Evolutionary conservation across 2,113 vertebrate species (phyloP).

Genomic region (Speoplatyrhinus poulsoni): DNA sequence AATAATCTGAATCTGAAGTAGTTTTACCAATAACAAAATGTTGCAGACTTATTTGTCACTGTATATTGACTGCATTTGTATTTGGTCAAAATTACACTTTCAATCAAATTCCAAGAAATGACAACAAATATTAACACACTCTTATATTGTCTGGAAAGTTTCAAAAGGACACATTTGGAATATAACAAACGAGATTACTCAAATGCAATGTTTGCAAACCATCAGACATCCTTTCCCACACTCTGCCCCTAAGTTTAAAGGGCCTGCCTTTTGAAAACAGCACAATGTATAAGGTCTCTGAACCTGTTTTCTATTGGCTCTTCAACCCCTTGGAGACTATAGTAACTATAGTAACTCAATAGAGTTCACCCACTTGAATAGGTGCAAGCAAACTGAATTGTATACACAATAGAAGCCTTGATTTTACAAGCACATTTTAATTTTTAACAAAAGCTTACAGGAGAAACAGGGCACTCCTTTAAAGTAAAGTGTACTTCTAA

Average conservation of each 20-base stretch:
- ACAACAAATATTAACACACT: too few species aligned
- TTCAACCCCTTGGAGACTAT: slow-evolving; percentile 4
- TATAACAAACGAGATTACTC: background rate
- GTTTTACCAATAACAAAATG: too few species aligned
- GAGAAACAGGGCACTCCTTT: background rate
- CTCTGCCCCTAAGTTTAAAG: background rate
- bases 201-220: slow-evolving; percentile 10
- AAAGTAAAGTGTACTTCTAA: too few species aligned
- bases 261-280: slow-evolving; percentile 20
- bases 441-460: slow-evolving; percentile 5
- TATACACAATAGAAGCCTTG: slow-evolving; percentile 9
- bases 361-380: slow-evolving; percentile 16
- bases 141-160: too few species aligned
- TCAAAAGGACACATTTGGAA: background rate
- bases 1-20: too few species aligned
- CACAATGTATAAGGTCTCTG: slow-evolving; percentile 13
- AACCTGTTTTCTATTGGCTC: slow-evolving; percentile 5
- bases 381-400: slow-evolving; percentile 17
- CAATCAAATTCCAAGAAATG: too few species aligned
- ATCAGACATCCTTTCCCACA: slow-evolving; percentile 13
- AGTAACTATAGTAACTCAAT: slow-evolving; percentile 39
- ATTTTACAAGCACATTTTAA: slow-evolving; percentile 10
- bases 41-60: too few species aligned
- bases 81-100: too few species aligned
- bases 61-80: too few species aligned